Conservation (phyloP, 2,888 invertebrate species). For the Cartodere bifasciata region DNA sequence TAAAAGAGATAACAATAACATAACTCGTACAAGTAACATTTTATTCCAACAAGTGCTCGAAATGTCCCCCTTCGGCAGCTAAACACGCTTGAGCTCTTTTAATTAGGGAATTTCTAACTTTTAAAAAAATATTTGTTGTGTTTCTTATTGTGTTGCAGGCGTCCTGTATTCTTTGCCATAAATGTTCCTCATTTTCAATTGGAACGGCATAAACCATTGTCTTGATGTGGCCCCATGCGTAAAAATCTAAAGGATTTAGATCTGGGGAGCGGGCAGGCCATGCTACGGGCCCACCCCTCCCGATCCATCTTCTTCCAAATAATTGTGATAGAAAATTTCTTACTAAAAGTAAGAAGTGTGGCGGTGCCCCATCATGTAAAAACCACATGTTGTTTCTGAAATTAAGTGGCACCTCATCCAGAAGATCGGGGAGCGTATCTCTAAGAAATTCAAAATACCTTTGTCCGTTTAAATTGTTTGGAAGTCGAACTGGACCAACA, state of each 20-base stretch:
- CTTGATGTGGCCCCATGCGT: slow-evolving; percentile 13
- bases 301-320: slow-evolving; percentile 18
- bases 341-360: slow-evolving; percentile 15
- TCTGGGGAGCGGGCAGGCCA: slow-evolving; percentile 19
- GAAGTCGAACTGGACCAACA: slow-evolving; percentile 6
- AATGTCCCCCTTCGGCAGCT: too few relatives aligned
- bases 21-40: too few relatives aligned
- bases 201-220: slow-evolving; percentile 16
- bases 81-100: too few relatives aligned
- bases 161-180: slow-evolving; percentile 15
- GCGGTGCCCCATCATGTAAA: slow-evolving; percentile 26
- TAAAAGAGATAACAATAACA: too few relatives aligned
- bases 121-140: too few relatives aligned
- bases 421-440: slow-evolving; percentile 2
- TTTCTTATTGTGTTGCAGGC: too few relatives aligned
- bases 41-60: too few relatives aligned
- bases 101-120: too few relatives aligned
- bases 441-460: slow-evolving; percentile 4
- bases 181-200: slow-evolving; percentile 14
- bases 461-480: slow-evolving; percentile 3
- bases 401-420: slow-evolving; percentile 6
- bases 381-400: slow-evolving; percentile 11
- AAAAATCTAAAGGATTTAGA: slow-evolving; percentile 16
- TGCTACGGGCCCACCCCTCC: slow-evolving; percentile 16
- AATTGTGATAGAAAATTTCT: slow-evolving; percentile 14